phyloP scores from a whole-genome alignment of 2,797 vertebrate species.

The Triplophysa yarkandensis region DNA sequence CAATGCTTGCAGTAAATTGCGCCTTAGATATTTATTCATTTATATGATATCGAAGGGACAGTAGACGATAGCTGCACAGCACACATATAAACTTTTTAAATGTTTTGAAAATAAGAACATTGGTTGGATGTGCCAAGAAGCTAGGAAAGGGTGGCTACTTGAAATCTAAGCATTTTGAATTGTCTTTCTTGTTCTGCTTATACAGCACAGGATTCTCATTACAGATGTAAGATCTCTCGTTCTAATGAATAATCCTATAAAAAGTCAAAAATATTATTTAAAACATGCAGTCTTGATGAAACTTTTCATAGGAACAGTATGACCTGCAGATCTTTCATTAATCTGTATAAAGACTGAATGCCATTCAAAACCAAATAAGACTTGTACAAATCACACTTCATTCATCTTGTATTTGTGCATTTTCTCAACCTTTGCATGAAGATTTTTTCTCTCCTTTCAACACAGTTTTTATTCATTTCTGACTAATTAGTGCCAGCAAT shows the following conservation, averaged over 20 bases:
- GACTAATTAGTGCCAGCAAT: slow-evolving; percentile 35
- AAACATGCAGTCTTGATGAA: background rate
- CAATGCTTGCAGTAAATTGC: background rate
- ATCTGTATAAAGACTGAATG: background rate
- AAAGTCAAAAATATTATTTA: background rate
- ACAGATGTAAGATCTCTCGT: background rate
- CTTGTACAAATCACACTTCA: background rate
- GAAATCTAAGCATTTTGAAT: background rate
- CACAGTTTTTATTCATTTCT: slow-evolving; percentile 26
- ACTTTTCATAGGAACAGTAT: background rate
- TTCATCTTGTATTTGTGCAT: background rate
- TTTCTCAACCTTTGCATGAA: background rate
- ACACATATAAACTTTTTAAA: too few species aligned
- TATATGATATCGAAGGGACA: background rate
- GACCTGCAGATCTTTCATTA: background rate
- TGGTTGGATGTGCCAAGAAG: background rate
- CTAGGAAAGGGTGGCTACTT: background rate
- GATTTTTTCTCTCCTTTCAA: slow-evolving; percentile 1
- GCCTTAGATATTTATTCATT: background rate
- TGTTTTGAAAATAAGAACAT: background rate
- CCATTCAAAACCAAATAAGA: background rate
- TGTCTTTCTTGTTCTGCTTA: background rate
- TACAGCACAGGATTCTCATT: background rate
- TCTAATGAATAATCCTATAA: background rate
- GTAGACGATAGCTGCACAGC: background rate